Conservation (phyloP, 2,797 vertebrate genomes). For the Rhadinocentrus ornatus region DNA sequence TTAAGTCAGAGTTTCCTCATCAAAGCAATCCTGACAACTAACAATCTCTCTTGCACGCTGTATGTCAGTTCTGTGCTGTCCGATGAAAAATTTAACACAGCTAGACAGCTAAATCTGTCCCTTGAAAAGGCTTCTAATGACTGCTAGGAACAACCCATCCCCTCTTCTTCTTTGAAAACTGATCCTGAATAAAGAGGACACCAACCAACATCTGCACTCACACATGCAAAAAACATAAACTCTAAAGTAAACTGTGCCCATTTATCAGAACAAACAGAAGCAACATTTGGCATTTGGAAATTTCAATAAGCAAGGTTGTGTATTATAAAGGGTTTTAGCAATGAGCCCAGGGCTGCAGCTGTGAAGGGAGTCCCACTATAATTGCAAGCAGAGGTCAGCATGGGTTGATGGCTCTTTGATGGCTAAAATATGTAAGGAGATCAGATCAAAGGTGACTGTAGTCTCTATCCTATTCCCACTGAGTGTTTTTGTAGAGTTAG, state of each 20-base stretch:
- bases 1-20: constrained; percentile 45
- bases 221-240: constrained; percentile 1
- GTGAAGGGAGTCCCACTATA: constrained; percentile 45
- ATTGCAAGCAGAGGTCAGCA: constrained; percentile 37
- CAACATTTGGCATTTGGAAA: constrained; percentile 22
- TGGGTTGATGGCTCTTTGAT: constrained; percentile 61
- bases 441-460: constrained; percentile 70
- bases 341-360: constrained; percentile 57
- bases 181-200: constrained; percentile 49
- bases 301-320: constrained; percentile 15
- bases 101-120: constrained; percentile 59
- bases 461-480: constrained; percentile 58
- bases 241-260: constrained; percentile 14
- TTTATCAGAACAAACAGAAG: constrained; percentile 25
- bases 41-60: constrained; percentile 46
- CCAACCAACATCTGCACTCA: neutral
- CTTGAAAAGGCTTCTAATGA: constrained; percentile 57
- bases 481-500: constrained; percentile 58
- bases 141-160: constrained; percentile 49
- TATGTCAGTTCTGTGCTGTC: constrained; percentile 45
- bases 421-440: constrained; percentile 69
- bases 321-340: constrained; percentile 52
- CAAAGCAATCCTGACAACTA: constrained; percentile 62
- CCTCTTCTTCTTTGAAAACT: constrained; percentile 33
- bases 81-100: constrained; percentile 61